Evolutionary conservation across 2,888 invertebrate genomes (phyloP).

Genomic region (Pantelozetes paolii): DNA sequence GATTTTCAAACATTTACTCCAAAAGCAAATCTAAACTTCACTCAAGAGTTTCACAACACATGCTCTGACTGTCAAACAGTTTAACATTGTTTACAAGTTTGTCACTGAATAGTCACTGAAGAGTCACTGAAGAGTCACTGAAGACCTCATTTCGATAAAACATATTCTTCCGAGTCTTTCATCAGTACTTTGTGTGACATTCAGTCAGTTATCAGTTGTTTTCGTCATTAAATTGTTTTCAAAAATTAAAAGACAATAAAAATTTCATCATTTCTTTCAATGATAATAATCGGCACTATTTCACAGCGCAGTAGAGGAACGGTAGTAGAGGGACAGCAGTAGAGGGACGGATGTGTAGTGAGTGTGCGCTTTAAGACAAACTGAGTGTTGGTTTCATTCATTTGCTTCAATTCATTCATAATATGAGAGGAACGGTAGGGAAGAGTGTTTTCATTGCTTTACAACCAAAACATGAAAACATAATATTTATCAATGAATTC

Average conservation of each 20-base stretch:
- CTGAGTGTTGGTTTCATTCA: constrained; percentile 11
- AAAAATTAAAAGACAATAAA: background rate
- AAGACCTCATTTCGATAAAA: too few relatives aligned
- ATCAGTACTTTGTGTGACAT: too few relatives aligned
- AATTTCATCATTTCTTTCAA: background rate
- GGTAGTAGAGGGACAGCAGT: background rate
- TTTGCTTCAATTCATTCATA: constrained; percentile 9
- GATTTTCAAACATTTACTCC: background rate
- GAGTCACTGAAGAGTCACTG: too few relatives aligned
- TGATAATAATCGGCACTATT: background rate
- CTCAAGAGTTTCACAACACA: too few relatives aligned
- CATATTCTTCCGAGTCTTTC: too few relatives aligned
- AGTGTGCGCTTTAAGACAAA: constrained; percentile 6
- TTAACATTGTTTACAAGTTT: too few relatives aligned
- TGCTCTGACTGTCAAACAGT: too few relatives aligned
- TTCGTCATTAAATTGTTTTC: too few relatives aligned
- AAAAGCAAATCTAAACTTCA: background rate
- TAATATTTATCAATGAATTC: constrained; percentile 15
- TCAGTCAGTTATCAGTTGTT: too few relatives aligned
- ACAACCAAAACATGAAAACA: background rate
- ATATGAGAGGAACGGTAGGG: background rate
- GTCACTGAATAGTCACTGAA: too few relatives aligned
- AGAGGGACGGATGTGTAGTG: background rate
- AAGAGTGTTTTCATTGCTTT: background rate
- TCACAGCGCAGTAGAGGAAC: background rate